Evolutionary conservation across 2,888 invertebrate genomes (phyloP), one percentile per base, ranked within the genome.

Genomic region (Frankliniella intonsa): DNA sequence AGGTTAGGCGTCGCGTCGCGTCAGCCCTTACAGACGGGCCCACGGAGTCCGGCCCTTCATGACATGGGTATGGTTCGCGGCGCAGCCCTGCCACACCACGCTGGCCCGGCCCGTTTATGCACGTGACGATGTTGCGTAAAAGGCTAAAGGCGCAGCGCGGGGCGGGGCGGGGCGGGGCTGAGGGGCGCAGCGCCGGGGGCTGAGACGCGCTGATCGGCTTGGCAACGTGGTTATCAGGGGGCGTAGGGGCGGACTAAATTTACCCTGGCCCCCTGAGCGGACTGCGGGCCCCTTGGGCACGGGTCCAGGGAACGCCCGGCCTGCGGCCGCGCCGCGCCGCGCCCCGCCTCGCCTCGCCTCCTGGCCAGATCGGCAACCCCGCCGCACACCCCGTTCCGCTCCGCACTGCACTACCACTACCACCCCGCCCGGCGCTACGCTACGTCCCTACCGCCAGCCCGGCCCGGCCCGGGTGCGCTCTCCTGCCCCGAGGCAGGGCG

Each of bases 141-240:
- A 19, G 55, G 19, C 55, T 38, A 38, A 38, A 38, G 62, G 62
- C 62, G 55, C 14, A 55, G 55, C 55, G 3, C 2, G 3, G 17
- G 55, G 55, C 5, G 55, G 14, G 55, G 55, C 55, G 1, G 5
- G 55, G 55, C 55, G 55, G 55, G 5, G 11, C 62, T 3, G 62
- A 14, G 11, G 7, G 11, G 62, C 7, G 55, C 55, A 19, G 51
- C 51, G 55, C n/a, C 69, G 69, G 69, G 9, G 69, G 22, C 25
- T 12, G 9, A 25, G 69, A 12, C 69, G 38, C 38, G 38, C 38
- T 38, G 69, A 76, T 76, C 69, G 69, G 69, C 69, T 76, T 76
- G 69, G 69, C 69, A 76, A 76, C 69, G 69, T 76, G n/a, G 69
- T 76, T 76, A 76, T 76, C 69, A 22, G 22, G 69, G 22, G 62